Evolutionary conservation across 2,888 invertebrate genomes (phyloP), one percentile per base, ranked within the genome.

Genomic region (Phanerotoma sp.): DNA sequence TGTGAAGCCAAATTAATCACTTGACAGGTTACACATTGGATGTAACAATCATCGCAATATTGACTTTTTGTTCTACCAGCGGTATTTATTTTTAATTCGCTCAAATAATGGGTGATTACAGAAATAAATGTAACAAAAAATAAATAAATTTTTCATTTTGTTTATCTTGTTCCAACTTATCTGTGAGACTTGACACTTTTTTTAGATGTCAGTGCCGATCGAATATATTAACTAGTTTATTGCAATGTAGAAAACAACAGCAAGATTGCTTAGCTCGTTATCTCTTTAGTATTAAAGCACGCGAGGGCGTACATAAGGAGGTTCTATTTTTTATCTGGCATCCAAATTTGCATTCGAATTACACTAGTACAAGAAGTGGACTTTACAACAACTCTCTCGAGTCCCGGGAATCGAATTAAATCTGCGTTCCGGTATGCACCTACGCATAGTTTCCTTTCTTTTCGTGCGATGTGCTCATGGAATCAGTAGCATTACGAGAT

Each of bases 401-500:
- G 52, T 33, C 32, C 30, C 37, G 38, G 60, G 62, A 62, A 67
- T 65, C 63, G 64, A 66, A 64, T 65, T 64, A 66, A 61, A 61
- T n/a, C n/a, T 46, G 58, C 60, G 60, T 63, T 62, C 60, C 58
- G 57, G 56, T 64, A 64, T 61, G 62, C 68, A 66, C 68, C 68
- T 66, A 69, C 67, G 66, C 66, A 54, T 47, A 16, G 38, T 38
- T 38, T 16, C 32, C 15, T 25, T 35, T 44, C 22, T 41, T 30
- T 38, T 25, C n/a, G 16, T 20, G 11, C 21, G 38, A 30, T 22
- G 37, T 50, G 37, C 44, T 33, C 11, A 32, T 16, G 42, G 64
- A 66, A 71, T 71, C 71, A 64, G 66, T 68, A 69, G 69, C 68
- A 62, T 70, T 69, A 68, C 62, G 65, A 65, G 68, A 71, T 69